These are phyloP conservation scores for Pachypanchax playfairii DNA, from an alignment of 2,113 vertebrate species.

Conservation along the genomic window DNA sequence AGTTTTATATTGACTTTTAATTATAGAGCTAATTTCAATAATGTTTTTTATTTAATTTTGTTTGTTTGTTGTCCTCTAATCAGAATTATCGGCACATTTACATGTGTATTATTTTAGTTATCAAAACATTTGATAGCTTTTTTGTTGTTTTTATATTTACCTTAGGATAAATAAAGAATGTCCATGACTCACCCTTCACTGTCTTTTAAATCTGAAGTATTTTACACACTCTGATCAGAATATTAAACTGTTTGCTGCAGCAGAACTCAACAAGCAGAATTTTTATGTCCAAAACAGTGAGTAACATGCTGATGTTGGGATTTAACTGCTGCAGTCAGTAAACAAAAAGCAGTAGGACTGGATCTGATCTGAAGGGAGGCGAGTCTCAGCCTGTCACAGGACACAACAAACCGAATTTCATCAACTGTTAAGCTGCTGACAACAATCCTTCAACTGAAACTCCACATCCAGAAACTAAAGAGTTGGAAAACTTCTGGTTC, in stretches of 20 bases:
- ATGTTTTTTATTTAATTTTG: too few species aligned
- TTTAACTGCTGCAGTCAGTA: background rate
- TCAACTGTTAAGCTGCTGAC: background rate
- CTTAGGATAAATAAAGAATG: background rate
- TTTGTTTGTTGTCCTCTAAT: background rate
- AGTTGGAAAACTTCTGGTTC: too few species aligned
- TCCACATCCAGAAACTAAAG: background rate
- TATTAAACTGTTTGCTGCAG: too few species aligned
- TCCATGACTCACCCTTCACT: background rate
- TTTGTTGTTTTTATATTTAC: too few species aligned
- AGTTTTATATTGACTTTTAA: too few species aligned
- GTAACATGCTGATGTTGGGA: too few species aligned
- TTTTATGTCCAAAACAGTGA: too few species aligned
- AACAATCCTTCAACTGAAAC: background rate
- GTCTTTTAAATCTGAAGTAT: too few species aligned
- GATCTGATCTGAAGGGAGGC: background rate
- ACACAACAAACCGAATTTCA: background rate
- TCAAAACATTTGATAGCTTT: background rate
- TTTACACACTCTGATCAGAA: too few species aligned
- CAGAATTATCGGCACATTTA: background rate
- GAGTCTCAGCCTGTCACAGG: slow-evolving; percentile 7
- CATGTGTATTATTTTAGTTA: background rate
- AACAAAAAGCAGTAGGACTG: slow-evolving; percentile 3
- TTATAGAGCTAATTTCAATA: too few species aligned
- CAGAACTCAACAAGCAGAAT: too few species aligned